These are phyloP conservation scores for Chaitophorus viminalis DNA, from an alignment of 2,888 invertebrate species.

Conservation along the genomic window DNA sequence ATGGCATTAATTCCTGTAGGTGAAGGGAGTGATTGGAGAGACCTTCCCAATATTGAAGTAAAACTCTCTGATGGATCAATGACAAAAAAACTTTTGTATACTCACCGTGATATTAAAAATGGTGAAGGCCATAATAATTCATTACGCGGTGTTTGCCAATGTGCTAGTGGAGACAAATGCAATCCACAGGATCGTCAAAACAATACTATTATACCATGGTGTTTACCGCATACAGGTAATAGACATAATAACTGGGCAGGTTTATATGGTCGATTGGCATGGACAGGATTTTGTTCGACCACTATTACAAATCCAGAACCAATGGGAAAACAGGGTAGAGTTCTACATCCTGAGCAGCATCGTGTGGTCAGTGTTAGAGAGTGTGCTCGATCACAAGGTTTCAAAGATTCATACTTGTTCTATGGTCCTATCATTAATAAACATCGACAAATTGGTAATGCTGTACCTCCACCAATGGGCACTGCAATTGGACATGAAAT, in stretches of 20 bases:
- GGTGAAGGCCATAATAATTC: conserved; percentile 69
- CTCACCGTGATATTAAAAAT: conserved; percentile 70
- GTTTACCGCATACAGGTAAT: conserved; percentile 86
- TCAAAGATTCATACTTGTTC: conserved; percentile 80
- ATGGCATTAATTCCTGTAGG: conserved; percentile 79
- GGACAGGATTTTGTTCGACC: conserved; percentile 87
- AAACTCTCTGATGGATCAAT: conserved; percentile 77
- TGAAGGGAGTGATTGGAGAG: conserved; percentile 86
- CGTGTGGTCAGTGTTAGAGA: conserved; percentile 88
- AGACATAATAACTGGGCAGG: conserved; percentile 89
- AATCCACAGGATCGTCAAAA: conserved; percentile 79
- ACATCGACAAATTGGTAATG: conserved; percentile 85
- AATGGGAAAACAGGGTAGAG: conserved; percentile 89
- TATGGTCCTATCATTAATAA: conserved; percentile 80
- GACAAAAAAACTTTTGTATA: conserved; percentile 73
- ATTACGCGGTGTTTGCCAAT: conserved; percentile 81
- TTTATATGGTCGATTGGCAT: conserved; percentile 81
- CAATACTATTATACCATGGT: conserved; percentile 89
- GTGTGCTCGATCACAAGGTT: conserved; percentile 88
- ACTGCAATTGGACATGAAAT: conserved; percentile 81
- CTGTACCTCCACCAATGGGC: conserved; percentile 86
- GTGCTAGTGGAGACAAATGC: conserved; percentile 75
- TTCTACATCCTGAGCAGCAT: conserved; percentile 82
- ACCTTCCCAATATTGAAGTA: conserved; percentile 81
- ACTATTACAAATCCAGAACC: conserved; percentile 89